Percentiles rank a stretch among this genome's conserved stretches.
These are phyloP conservation scores for Rhingia campestris DNA, from an alignment of 2,888 invertebrate species.

Conservation along the genomic window DNA sequence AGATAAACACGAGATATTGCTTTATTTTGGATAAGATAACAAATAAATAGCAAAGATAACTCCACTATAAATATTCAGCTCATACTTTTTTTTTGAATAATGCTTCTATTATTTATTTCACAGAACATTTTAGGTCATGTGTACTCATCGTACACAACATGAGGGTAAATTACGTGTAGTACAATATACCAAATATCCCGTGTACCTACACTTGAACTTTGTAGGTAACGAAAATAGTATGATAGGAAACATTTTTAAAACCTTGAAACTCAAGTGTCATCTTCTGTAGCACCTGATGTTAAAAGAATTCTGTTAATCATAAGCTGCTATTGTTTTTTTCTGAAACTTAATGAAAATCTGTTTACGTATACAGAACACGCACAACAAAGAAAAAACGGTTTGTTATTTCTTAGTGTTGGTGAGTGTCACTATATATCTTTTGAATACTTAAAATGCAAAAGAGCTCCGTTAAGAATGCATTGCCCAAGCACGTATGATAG, in stretches of 20 bases:
- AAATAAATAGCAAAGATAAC: no score
- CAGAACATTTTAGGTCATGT: no score
- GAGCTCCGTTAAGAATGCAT: constrained; percentile 41
- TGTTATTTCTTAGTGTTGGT: constrained; percentile 13
- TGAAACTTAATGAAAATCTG: constrained; percentile 28
- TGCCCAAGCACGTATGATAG: constrained; percentile 25
- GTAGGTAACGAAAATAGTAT: background rate
- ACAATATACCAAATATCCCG: background rate
- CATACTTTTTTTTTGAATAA: no score
- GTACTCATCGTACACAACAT: no score
- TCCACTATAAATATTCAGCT: no score
- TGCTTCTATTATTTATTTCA: no score
- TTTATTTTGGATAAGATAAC: no score
- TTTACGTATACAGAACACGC: constrained; percentile 31
- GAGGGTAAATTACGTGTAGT: background rate
- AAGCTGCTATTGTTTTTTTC: constrained; percentile 7
- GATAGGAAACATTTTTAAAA: constrained; percentile 8
- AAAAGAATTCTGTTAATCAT: constrained; percentile 11
- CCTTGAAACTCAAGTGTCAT: constrained; percentile 28
- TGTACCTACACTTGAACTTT: constrained; percentile 6
- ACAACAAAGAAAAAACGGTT: constrained; percentile 11
- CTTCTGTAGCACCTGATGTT: background rate
- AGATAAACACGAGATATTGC: no score
- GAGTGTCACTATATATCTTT: constrained; percentile 1
- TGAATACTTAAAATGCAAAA: constrained; percentile 28